Evolutionary conservation across 1,140 invertebrate genomes (phyloP).

Genomic region (Meloidogyne exigua): DNA sequence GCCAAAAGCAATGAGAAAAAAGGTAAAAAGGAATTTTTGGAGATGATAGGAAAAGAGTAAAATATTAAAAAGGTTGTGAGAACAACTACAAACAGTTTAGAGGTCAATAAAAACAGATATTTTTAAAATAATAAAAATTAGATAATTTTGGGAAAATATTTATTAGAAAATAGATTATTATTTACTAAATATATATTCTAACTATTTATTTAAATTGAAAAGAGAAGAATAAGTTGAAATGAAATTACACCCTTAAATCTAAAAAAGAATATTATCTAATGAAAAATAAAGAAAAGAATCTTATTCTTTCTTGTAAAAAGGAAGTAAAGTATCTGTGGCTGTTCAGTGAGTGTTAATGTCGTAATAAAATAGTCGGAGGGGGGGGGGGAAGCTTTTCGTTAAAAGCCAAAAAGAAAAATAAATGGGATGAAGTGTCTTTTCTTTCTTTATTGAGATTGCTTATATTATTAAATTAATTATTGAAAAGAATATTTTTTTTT

Average conservation of each 20-base stretch:
- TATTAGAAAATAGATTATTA: too few relatives aligned
- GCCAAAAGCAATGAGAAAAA: slow-evolving; percentile 2
- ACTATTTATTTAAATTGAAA: neutral
- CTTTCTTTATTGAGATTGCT: too few relatives aligned
- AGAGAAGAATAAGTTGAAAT: neutral
- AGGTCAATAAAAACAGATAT: too few relatives aligned
- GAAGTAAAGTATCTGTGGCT: neutral
- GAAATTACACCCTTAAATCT: neutral
- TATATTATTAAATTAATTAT: too few relatives aligned
- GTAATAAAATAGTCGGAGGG: neutral
- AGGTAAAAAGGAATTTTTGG: neutral
- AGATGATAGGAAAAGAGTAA: neutral
- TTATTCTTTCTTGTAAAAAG: neutral
- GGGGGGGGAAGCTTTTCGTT: neutral
- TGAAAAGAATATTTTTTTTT: too few relatives aligned
- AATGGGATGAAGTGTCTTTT: neutral
- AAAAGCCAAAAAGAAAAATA: neutral
- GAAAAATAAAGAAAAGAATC: neutral
- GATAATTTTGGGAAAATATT: too few relatives aligned
- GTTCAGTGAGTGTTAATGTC: neutral
- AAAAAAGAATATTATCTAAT: neutral
- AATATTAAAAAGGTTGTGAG: neutral
- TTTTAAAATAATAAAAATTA: too few relatives aligned
- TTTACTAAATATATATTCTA: too few relatives aligned
- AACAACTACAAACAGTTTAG: too few relatives aligned